A percentile compares a stretch with the other conserved stretches of the same genome.
phyloP scores from a whole-genome alignment of 2,888 invertebrate species.

The Nebria salina region DNA sequence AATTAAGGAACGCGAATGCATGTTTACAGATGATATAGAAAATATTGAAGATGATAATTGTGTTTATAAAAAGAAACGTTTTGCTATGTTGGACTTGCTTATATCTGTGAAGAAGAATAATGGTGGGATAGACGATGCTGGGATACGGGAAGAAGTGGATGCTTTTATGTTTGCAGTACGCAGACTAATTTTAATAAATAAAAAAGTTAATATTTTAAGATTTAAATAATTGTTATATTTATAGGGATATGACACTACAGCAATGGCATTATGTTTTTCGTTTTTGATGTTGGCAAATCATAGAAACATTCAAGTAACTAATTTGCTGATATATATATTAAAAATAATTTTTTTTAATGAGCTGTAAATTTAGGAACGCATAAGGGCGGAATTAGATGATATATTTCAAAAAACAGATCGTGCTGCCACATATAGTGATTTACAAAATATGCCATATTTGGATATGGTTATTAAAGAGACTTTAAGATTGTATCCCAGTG shows the following conservation, averaged over 20 bases:
- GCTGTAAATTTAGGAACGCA: slow-evolving; percentile 6
- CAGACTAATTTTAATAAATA: not conserved
- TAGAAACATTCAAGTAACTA: slow-evolving; percentile 59
- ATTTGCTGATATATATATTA: not conserved
- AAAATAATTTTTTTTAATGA: not conserved
- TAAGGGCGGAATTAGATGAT: slow-evolving; percentile 18
- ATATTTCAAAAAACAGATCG: slow-evolving; percentile 26
- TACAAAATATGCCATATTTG: slow-evolving; percentile 36
- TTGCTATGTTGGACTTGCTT: slow-evolving; percentile 39
- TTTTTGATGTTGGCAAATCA: slow-evolving; percentile 66
- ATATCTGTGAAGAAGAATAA: slow-evolving; percentile 22
- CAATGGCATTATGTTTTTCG: slow-evolving; percentile 60
- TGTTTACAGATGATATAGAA: slow-evolving; percentile 22
- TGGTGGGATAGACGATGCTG: slow-evolving; percentile 31
- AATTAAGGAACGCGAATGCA: slow-evolving; percentile 30
- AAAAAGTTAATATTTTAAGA: not conserved
- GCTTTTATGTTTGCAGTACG: slow-evolving; percentile 44
- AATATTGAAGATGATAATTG: slow-evolving; percentile 8
- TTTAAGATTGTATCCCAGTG: slow-evolving; percentile 29
- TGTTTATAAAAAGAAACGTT: slow-evolving; percentile 19
- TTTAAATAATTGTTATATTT: slow-evolving; percentile 13
- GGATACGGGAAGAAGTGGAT: slow-evolving; percentile 41
- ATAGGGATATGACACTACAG: slow-evolving; percentile 71
- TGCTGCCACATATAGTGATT: slow-evolving; percentile 23
- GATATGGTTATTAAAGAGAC: slow-evolving; percentile 32